Base-by-base conservation (phyloP, 2,888 invertebrate species). In the Spilarctia lutea region DNA sequence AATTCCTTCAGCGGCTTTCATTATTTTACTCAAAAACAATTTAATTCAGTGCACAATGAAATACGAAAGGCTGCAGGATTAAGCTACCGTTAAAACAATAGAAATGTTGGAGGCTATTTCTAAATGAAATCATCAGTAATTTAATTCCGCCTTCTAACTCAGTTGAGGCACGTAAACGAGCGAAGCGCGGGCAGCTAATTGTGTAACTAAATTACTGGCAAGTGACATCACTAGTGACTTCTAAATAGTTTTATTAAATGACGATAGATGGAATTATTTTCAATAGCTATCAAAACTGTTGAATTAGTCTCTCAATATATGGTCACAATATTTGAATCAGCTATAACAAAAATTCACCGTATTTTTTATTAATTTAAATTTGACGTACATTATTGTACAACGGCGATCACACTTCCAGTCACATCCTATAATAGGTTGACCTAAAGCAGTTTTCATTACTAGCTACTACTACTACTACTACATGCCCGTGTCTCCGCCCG, bases 101-200 rank as follows among this genome's bases (percentile, higher is more conserved):
- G 73, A 72, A 48, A 71, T 68, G 77, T 71, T 67, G 77, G 75
- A 80, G 79, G 84, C 83, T 82, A 82, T 81, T 84, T 85, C 84
- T 79, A 79, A 86, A 85, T 84, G 80, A 81, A 87, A 86, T 86
- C 84, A 80, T 78, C 80, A 75, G 78, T 86, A 84, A 87, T 88
- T 86, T 82, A 82, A 88, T 89, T 88, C 82, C 70, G 80, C 66
- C 77, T 84, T 80, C 79, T 80, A 83, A 85, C 78, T 75, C 69
- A 76, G 80, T 85, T 83, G 74, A 71, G 76, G 84, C 81, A 42
- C 65, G 75, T 77, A 78, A 83, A 78, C 78, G 74, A 75, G 77
- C 77, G 74, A 30, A 45, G 67, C 68, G 68, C 68, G 69, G 65
- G 13, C 20, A 33, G 63, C 71, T 81, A 78, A 85, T 79, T 81